Percentiles rank a stretch among this genome's conserved stretches.
phyloP scores from a whole-genome alignment of 2,797 vertebrate species.

The Iguana delicatissima region DNA sequence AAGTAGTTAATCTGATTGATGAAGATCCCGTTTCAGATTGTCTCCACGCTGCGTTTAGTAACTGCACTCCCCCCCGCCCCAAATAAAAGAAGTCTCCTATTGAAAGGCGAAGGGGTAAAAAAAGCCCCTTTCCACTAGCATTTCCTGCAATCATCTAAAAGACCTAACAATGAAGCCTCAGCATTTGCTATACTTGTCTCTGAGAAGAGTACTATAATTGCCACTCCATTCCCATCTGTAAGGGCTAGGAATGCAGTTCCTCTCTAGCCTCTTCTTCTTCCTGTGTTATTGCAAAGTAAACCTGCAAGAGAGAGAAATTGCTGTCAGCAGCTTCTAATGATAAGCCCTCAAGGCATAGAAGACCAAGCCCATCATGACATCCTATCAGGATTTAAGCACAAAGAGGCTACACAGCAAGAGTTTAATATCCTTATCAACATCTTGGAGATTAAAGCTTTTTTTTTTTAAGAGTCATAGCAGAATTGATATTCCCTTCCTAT shows the following conservation, averaged over 20 bases:
- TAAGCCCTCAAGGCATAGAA: slow-evolving; percentile 71
- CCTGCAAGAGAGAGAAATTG: slow-evolving; percentile 53
- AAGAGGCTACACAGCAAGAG: slow-evolving; percentile 54
- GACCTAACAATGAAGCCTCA: slow-evolving; percentile 52
- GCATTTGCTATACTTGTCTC: slow-evolving; percentile 58
- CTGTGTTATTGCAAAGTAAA: slow-evolving; percentile 52
- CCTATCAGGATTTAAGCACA: slow-evolving; percentile 56
- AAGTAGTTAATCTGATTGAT: slow-evolving; percentile 91
- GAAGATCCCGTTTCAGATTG: slow-evolving; percentile 89
- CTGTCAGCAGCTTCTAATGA: slow-evolving; percentile 67
- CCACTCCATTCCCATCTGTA: slow-evolving; percentile 47
- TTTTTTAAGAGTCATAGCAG: slow-evolving; percentile 53
- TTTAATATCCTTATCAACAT: slow-evolving; percentile 66
- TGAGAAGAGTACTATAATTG: slow-evolving; percentile 60
- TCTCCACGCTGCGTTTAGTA: slow-evolving; percentile 88
- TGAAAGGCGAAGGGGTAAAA: slow-evolving; percentile 54
- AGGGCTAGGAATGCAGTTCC: slow-evolving; percentile 36
- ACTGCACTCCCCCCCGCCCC: slow-evolving; percentile 44
- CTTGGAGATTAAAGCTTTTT: slow-evolving; percentile 51
- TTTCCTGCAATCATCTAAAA: slow-evolving; percentile 53
- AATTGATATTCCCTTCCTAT: slow-evolving; percentile 31
- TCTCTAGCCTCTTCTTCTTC: slow-evolving; percentile 24
- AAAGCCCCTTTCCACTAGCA: slow-evolving; percentile 35
- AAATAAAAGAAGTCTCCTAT: slow-evolving; percentile 63
- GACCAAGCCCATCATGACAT: slow-evolving; percentile 60